Base-by-base conservation (phyloP, 2,797 vertebrate genomes). In the Pteronotus mesoamericanus region DNA sequence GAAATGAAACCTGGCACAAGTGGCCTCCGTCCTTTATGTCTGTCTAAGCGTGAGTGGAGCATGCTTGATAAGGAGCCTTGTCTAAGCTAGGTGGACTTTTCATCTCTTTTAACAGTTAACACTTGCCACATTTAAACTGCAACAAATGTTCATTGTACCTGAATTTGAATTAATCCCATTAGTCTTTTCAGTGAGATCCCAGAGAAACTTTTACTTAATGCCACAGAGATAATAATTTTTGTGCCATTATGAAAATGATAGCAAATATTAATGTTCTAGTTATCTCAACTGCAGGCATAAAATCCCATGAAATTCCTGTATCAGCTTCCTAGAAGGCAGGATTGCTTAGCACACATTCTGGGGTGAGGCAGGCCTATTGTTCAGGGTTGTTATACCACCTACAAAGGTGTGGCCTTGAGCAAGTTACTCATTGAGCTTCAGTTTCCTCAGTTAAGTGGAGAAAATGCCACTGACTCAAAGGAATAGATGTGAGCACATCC, bases 201-300 rank as follows among this genome's bases (percentile, higher is more conserved):
- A 87, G 32, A 64, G 57, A 88, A 77, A 86, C 37, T 68, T 92
- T 44, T 39, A 57, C 37, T 96, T 86, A 78, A 21, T 53, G 34
- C 87, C 71, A 26, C 44, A 82, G 59, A 92, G 9, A 66, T n/a
- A 2, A 44, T 44, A 29, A 48, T 37, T 44, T 95, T 19, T 85
- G 32, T 80, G 44, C 74, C 48, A 48, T 68, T 90, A 53, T 82
- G 39, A 75, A 96, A 92, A 95, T 87, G 32, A 89, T 29, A 59
- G 46, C 86, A 42, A 83, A 22, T 91, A 91, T 77, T 80, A 78
- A 68, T 53, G 9, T 59, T 74, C 66, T n/a, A 64, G 29, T 46
- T 34, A 59, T 48, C 53, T 94, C 61, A 59, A 5, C 0, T 34
- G 34, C 6, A 21, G 26, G n/a, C 61, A 37, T 59, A 29, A 78